Evolutionary conservation across 2,797 vertebrate species (phyloP).

Genomic region (Pipistrellus nathusii): DNA sequence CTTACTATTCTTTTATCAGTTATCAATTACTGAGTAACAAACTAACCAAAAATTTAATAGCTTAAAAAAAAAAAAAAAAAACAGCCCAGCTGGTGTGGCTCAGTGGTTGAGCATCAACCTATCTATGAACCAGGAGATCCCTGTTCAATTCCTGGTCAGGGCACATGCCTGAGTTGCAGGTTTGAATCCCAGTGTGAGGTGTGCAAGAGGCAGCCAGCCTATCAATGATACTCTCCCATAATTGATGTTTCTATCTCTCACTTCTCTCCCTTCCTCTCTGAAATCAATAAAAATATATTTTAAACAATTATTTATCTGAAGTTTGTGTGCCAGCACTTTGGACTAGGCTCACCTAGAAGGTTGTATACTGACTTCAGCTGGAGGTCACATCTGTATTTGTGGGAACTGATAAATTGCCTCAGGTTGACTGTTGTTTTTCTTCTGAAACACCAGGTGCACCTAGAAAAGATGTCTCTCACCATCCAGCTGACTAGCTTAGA

Average conservation of each 20-base stretch:
- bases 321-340: background rate
- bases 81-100: no score
- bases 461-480: background rate
- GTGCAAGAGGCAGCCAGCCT: no score
- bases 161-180: no score
- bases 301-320: background rate
- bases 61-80: background rate
- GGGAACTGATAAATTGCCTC: background rate
- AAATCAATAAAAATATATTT: no score
- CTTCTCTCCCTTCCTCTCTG: no score
- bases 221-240: no score
- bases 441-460: background rate
- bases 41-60: background rate
- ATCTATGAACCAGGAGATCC: no score
- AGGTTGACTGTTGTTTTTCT: background rate
- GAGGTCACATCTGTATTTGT: background rate
- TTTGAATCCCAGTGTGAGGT: no score
- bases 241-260: no score
- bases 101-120: no score
- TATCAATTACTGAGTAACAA: background rate
- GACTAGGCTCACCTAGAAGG: background rate
- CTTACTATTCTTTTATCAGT: background rate
- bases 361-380: background rate
- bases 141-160: no score
- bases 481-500: background rate